Conservation (phyloP, 1,140 invertebrate genomes). For the Drosophila azteca region DNA sequence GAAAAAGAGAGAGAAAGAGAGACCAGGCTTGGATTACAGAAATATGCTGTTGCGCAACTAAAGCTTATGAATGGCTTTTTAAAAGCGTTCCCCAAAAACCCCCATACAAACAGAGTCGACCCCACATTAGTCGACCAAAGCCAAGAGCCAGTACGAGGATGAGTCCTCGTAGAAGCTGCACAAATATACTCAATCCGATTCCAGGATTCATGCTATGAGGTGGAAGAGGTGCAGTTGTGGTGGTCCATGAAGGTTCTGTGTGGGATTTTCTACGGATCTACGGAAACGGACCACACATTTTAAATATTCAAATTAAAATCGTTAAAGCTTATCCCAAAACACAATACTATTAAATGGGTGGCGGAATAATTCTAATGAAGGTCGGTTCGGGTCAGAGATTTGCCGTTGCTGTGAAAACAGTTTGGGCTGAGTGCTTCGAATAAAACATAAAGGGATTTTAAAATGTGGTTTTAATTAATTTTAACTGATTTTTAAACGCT, state of each 20-base stretch:
- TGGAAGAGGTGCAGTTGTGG: neutral
- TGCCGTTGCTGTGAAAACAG: neutral
- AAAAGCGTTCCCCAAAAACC: conserved; percentile 68
- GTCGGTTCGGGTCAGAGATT: neutral
- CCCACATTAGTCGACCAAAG: conserved; percentile 51
- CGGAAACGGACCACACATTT: conserved; percentile 27
- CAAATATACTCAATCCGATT: conserved; percentile 37
- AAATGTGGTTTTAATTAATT: no score
- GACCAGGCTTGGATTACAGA: conserved; percentile 52
- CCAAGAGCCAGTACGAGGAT: conserved; percentile 10
- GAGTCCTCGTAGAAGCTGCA: conserved; percentile 7
- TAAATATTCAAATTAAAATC: conserved; percentile 45
- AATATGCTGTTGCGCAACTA: conserved; percentile 70
- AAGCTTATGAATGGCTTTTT: conserved; percentile 77
- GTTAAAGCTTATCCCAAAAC: conserved; percentile 31
- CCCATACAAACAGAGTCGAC: conserved; percentile 58
- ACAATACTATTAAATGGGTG: conserved; percentile 33
- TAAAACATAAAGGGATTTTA: neutral
- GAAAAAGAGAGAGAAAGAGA: neutral
- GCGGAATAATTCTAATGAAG: conserved; percentile 5
- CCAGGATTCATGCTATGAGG: conserved; percentile 2
- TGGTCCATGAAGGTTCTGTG: neutral
- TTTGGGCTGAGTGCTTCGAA: neutral
- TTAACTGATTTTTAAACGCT: no score
- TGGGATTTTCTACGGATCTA: neutral